Evolutionary conservation across 2,797 vertebrate genomes (phyloP).

Genomic region (Molossus molossus): DNA sequence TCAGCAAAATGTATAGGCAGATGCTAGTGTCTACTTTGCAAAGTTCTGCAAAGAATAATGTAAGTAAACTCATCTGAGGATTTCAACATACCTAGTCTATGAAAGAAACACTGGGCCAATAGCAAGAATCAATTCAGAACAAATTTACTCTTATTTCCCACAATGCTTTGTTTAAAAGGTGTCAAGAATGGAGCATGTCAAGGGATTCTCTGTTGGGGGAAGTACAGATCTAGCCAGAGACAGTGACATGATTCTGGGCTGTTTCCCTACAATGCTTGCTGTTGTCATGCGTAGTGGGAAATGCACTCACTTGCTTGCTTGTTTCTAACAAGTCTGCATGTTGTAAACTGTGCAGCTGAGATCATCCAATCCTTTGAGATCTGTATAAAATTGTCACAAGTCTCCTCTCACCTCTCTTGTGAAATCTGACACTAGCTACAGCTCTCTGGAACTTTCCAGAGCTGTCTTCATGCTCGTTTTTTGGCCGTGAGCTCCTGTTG

Average conservation of each 20-base stretch:
- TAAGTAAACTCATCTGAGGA: background rate
- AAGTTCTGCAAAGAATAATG: conserved; percentile 44
- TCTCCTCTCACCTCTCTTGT: background rate
- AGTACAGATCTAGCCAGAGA: conserved; percentile 31
- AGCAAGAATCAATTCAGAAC: conserved; percentile 41
- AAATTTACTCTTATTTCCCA: background rate
- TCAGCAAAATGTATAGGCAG: conserved; percentile 45
- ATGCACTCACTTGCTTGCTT: background rate
- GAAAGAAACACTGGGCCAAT: background rate
- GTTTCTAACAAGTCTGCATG: conserved; percentile 29
- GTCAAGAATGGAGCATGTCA: background rate
- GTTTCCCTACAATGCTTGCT: background rate
- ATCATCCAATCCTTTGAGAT: background rate
- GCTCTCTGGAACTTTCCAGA: background rate
- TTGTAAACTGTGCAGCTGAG: background rate
- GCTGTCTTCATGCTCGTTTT: background rate
- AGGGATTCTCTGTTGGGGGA: conserved; percentile 43
- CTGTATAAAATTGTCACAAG: background rate
- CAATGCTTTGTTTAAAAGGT: background rate
- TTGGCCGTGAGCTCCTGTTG: background rate
- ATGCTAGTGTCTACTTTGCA: conserved; percentile 14
- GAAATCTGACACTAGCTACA: background rate
- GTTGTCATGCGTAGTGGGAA: background rate
- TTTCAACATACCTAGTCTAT: background rate
- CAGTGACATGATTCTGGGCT: background rate